Base-by-base conservation (phyloP, 2,113 vertebrate species). In the Oreotrochilus melanogaster region DNA sequence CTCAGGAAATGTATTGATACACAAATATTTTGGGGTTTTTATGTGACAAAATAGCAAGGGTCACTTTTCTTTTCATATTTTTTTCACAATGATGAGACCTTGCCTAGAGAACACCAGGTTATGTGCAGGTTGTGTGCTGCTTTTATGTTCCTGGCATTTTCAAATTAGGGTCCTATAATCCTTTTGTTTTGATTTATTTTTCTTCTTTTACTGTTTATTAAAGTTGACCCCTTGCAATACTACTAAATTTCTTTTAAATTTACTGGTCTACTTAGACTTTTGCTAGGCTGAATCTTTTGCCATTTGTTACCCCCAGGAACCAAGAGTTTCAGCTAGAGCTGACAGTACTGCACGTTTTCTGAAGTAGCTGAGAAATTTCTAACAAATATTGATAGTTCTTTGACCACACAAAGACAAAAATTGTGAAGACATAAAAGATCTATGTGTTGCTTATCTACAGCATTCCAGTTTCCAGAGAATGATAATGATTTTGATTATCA, bases 11-110 rank as follows among this genome's bases (percentile, higher is more conserved):
- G 25, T 24, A 28, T 9, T 66, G 64, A 39, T 61, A 72, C 76
- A 45, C 70, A 91, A 76, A 60, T 45, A 43, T 35, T 86, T 95
- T 61, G 48, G 24, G 7, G 76, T 81, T 82, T n/a, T 33, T 66
- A 19, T 7, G 9, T 16, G 54, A 21, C 24, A 80, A 83, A 83
- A 62, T 79, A 58, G 33, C 33, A 21, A 45, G 74, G 65, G 43
- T 33, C 30, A 11, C 76, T 79, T 51, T 7, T 69, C 72, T 88
- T 95, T 72, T 35, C 0, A 1, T 80, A 23, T 90, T 89, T 69
- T 72, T 90, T 42, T 37, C 53, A 67, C 54, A 48, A 18, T 17
- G 11, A 62, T 39, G 13, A 81, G 66, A 54, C 72, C 48, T 56
- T 84, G 66, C 35, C 72, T 86, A 25, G 69, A 60, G 64, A 54